phyloP scores from a whole-genome alignment of 2,113 vertebrate genomes.

The Phocoena sinus region DNA sequence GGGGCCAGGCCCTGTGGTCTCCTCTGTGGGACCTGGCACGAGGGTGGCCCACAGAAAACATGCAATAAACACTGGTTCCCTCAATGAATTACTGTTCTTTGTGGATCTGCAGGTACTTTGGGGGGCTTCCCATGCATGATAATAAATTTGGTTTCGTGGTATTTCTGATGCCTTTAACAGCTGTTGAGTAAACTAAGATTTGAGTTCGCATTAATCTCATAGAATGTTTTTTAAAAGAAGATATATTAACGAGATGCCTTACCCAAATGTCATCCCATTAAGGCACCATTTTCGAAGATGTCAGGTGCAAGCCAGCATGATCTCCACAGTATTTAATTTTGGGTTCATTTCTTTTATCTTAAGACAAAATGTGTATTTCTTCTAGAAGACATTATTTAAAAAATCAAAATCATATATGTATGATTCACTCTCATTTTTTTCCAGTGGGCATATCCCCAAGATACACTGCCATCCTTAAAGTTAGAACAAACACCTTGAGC shows the following conservation, averaged over 20 bases:
- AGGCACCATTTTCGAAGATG: not conserved
- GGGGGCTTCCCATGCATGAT: fast-evolving
- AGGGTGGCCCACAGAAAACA: fast-evolving
- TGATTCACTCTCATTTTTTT: not conserved
- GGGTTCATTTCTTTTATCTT: not conserved
- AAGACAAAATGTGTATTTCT: not conserved
- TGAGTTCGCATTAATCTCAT: not conserved
- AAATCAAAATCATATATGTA: no score
- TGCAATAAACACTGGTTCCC: fast-evolving
- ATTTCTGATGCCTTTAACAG: not conserved
- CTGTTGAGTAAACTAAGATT: not conserved
- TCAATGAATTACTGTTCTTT: not conserved
- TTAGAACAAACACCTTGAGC: not conserved
- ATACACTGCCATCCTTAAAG: not conserved
- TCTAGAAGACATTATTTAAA: not conserved
- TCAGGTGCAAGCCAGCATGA: not conserved
- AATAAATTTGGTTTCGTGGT: fast-evolving
- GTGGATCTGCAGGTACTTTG: not conserved
- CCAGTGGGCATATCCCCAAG: not conserved
- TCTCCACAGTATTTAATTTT: not conserved
- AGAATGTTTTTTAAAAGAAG: not conserved
- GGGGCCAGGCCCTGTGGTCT: not conserved
- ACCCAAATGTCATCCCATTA: not conserved
- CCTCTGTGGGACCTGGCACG: fast-evolving
- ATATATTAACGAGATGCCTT: not conserved